Base-by-base conservation (phyloP, 2,113 vertebrate genomes). In the Ornithorhynchus anatinus region DNA sequence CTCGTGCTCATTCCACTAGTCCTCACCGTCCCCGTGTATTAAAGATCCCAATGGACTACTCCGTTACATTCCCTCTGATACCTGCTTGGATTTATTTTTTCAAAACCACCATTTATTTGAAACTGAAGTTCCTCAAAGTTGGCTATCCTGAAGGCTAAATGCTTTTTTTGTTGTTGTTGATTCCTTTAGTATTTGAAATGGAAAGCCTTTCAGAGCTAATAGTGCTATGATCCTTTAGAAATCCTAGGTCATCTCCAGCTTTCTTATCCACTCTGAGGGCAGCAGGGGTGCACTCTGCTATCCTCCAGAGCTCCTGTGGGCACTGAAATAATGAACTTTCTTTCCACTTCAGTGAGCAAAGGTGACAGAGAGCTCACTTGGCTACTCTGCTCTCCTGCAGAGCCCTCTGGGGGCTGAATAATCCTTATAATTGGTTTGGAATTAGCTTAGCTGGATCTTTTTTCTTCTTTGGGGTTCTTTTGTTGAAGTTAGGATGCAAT, bases 71-170 rank as follows among this genome's bases (percentile, higher is more conserved):
- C n/a, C n/a, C n/a, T n/a, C n/a, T n/a, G n/a, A n/a, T n/a, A n/a
- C n/a, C n/a, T n/a, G n/a, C n/a, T n/a, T n/a, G n/a, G n/a, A n/a
- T n/a, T n/a, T n/a, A n/a, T n/a, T n/a, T n/a, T n/a, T n/a, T n/a
- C n/a, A n/a, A n/a, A n/a, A n/a, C n/a, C n/a, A n/a, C n/a, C n/a
- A n/a, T n/a, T n/a, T n/a, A n/a, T n/a, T n/a, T n/a, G n/a, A n/a
- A n/a, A n/a, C 16, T 0, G 0, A 52, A 31, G 0, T 0, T 37
- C 70, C 63, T 69, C 12, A 1, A 20, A 45, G 36, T 60, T 66
- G 48, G 17, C 1, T 47, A 25, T 45, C 0, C 0, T 2, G 0
- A 1, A 1, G 20, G 29, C 59, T 42, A 12, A 53, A 78, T n/a
- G 7, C 54, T 29, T 47, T 80, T 80, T 51, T 20, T 0, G 1